phyloP scores from a whole-genome alignment of 2,888 invertebrate species.

The Chrysolina americana region DNA sequence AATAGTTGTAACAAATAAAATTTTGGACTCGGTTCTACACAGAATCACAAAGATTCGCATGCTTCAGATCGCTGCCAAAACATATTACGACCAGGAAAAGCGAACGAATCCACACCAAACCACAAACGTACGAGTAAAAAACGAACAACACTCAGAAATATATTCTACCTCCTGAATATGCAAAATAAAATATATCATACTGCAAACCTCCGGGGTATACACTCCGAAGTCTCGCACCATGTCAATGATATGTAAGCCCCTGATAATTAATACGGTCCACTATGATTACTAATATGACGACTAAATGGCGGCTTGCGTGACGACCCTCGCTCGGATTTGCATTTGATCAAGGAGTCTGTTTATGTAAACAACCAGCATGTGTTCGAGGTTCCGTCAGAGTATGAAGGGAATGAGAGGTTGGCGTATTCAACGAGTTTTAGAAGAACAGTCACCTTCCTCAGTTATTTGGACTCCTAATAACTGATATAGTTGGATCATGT shows the following conservation, averaged over 20 bases:
- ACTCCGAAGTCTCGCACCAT: constrained; percentile 1
- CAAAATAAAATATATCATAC: constrained; percentile 12
- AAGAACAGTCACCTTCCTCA: too few relatives aligned
- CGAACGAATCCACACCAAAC: too few relatives aligned
- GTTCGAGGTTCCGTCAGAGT: background rate
- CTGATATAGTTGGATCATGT: too few relatives aligned
- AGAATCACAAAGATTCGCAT: too few relatives aligned
- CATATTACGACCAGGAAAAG: too few relatives aligned
- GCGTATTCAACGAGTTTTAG: too few relatives aligned
- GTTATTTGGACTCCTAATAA: too few relatives aligned
- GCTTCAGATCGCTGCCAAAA: too few relatives aligned
- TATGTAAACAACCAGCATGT: constrained; percentile 21
- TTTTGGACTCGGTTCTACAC: too few relatives aligned
- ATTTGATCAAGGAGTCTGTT: constrained; percentile 56
- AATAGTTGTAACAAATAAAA: too few relatives aligned
- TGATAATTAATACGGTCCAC: constrained; percentile 52
- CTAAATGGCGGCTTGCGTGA: constrained; percentile 57
- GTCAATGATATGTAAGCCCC: constrained; percentile 48
- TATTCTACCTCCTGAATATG: background rate
- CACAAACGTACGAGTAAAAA: background rate
- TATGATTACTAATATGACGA: constrained; percentile 56
- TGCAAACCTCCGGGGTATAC: constrained; percentile 2
- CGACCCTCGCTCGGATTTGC: constrained; percentile 54
- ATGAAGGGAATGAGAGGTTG: too few relatives aligned
- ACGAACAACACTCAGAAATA: background rate